phyloP scores from a whole-genome alignment of 2,797 vertebrate genomes.

The Ciconia nigra region DNA sequence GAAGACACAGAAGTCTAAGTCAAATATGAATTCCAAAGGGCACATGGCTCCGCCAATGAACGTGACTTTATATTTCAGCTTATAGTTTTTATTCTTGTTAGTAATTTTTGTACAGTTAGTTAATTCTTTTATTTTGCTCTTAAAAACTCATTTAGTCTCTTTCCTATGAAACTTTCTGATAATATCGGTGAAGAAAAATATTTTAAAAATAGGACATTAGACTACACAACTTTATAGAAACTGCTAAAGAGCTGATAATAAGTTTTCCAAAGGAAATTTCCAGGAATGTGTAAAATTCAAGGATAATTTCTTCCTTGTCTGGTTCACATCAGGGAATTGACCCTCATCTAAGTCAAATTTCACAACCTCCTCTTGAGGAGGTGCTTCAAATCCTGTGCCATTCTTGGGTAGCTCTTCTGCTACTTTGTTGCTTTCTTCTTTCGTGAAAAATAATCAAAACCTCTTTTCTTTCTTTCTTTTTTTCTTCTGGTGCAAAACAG shows the following conservation, averaged over 20 bases:
- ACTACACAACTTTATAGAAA: background rate
- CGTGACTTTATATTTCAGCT: background rate
- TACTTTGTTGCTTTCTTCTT: background rate
- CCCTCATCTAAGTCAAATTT: background rate
- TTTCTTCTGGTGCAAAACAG: background rate
- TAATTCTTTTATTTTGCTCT: background rate
- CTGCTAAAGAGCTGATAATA: background rate
- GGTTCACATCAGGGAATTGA: background rate
- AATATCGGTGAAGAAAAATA: background rate
- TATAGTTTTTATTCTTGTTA: background rate
- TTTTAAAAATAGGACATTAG: background rate
- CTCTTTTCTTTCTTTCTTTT: too few species aligned
- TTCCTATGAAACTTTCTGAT: background rate
- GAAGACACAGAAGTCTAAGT: background rate
- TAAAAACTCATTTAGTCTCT: background rate
- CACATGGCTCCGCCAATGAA: background rate
- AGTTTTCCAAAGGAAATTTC: background rate
- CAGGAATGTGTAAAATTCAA: background rate
- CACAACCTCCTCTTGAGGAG: background rate
- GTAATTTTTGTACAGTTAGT: background rate
- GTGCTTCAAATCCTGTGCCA: background rate
- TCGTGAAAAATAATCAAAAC: background rate
- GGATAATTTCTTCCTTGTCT: background rate
- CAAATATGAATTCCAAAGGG: background rate
- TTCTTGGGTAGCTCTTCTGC: background rate